Evolutionary conservation across 2,888 invertebrate species (phyloP), one percentile per base, ranked within the genome.

Genomic region (Proisotoma minuta): DNA sequence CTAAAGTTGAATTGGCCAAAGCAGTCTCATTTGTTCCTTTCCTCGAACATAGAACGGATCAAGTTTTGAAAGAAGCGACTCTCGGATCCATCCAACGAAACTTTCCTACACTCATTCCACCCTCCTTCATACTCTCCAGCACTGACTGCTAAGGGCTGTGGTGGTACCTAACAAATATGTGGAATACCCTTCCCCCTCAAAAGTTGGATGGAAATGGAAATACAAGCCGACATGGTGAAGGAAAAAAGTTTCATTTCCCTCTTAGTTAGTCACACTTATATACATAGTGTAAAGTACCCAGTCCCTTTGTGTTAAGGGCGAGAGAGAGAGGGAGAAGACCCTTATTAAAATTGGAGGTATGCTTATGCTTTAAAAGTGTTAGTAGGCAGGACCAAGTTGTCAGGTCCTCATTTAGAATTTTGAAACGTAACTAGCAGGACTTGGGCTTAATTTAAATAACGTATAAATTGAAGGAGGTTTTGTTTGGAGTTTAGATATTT

Each of bases 221-320:
- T 43, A 43, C 5, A 20, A 43, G 20, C 43, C 43, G 43, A 43
- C 43, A 43, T n/a, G n/a, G n/a, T n/a, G n/a, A n/a, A n/a, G n/a
- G n/a, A n/a, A n/a, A 15, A 43, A 43, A 43, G 43, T 43, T 43
- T n/a, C 10, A 18, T 15, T 43, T 43, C 43, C 43, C 43, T 43
- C 43, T 43, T 43, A 43, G 43, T 43, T 43, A 43, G 43, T 43
- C 43, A 43, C 43, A n/a, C 43, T 43, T 43, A n/a, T n/a, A n/a
- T n/a, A 18, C 43, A 43, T 43, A 18, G 20, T 43, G 43, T 43
- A 43, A 18, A 20, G 5, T 12, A 20, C 43, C 5, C 43, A n/a
- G n/a, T n/a, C n/a, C n/a, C n/a, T n/a, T n/a, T n/a, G n/a, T n/a
- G n/a, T n/a, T 43, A 43, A 18, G 43, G 5, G 18, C 43, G 18